These are phyloP conservation scores for Adelosebastes latens DNA, from an alignment of 2,797 vertebrate species.

Conservation along the genomic window DNA sequence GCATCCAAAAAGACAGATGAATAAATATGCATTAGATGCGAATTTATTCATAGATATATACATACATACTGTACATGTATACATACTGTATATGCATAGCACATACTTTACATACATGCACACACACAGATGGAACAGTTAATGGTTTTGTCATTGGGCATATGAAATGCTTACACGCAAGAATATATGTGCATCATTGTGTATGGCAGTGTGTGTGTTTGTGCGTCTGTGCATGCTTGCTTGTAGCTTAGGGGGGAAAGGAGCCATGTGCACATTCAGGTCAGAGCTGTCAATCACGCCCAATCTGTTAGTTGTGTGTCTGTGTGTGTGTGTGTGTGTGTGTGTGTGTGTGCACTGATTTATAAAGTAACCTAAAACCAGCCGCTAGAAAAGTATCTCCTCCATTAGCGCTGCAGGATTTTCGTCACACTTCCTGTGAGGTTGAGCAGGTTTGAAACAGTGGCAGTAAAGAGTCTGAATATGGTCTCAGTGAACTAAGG, in stretches of 20 bases:
- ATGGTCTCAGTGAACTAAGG: background rate
- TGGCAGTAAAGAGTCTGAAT: background rate
- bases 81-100: background rate
- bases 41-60: background rate
- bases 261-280: constrained; percentile 77
- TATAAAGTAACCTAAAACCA: constrained; percentile 48
- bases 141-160: constrained; percentile 44
- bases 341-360: constrained; percentile 15
- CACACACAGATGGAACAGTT: constrained; percentile 25
- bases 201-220: constrained; percentile 21
- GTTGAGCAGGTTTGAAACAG: background rate
- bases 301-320: constrained; percentile 40
- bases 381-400: constrained; percentile 21
- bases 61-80: background rate
- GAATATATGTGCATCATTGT: constrained; percentile 35
- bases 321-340: constrained; percentile 12
- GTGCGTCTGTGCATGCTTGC: constrained; percentile 29
- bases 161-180: constrained; percentile 30
- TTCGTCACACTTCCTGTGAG: background rate
- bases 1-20: background rate
- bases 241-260: constrained; percentile 59
- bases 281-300: constrained; percentile 82
- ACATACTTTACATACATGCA: background rate
- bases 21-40: background rate
- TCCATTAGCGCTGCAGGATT: constrained; percentile 19